Evolutionary conservation across 2,797 vertebrate species (phyloP), one percentile per base, ranked within the genome.

Genomic region (Scolopax rusticola): DNA sequence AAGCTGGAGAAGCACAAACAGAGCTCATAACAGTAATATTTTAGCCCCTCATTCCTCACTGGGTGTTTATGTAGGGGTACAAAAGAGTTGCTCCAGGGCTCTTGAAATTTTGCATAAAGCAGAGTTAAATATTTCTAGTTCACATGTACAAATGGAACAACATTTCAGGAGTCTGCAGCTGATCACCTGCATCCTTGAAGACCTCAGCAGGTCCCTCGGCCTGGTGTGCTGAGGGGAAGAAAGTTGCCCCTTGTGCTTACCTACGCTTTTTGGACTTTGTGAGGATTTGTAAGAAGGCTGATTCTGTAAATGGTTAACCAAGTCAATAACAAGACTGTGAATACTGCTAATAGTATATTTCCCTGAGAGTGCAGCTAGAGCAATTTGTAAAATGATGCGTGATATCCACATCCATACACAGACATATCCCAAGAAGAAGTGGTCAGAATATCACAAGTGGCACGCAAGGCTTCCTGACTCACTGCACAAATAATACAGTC

Each of bases 241-340:
- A 41, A 1, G 6, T 41, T 73, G 40, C 21, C 40, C 32, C 81
- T n/a, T 91, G 61, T 60, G 41, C 33, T 48, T 45, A 30, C 54
- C 54, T 41, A 33, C 3, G 13, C 45, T 89, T 95, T 32, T 45
- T 41, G 71, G 47, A 57, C 59, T 91, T 81, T 24, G 67, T 84
- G 54, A 95, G 59, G 51, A 43, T 88, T 69, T 14, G 18, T 68
- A 25, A 73, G 88, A 91, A 50, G 48, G 17, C 24, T 73, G 30
- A 47, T 85, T 61, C 65, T 93, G 45, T 80, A 90, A 94, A 93
- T 68, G 40, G 23, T 87, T 95, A 89, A 43, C 74, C 15, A 64
- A 63, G 67, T 36, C 28, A 51, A n/a, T 27, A 79, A 77, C 40
- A 84, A 60, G 74, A 54, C 45, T 33, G 15, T 27, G 32, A 30